A percentile compares a stretch with the other conserved stretches of the same genome.
These are phyloP conservation scores for Lamellibrachia satsuma DNA, from an alignment of 2,888 invertebrate genomes.

Conservation along the genomic window DNA sequence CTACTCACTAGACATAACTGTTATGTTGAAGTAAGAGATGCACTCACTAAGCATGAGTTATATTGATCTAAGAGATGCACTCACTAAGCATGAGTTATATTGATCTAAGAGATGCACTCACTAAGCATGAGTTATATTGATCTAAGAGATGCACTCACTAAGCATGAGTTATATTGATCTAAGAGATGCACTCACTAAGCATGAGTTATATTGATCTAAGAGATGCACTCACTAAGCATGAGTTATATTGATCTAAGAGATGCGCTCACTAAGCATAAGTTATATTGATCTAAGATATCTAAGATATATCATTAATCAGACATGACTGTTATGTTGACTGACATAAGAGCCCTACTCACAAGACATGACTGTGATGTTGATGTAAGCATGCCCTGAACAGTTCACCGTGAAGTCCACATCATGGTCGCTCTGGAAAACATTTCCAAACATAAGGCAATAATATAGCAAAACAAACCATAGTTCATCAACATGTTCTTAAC, in stretches of 20 bases:
- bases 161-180: background rate
- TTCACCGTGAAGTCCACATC: conserved; percentile 64
- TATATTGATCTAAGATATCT: background rate
- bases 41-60: background rate
- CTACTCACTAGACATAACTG: background rate
- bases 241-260: background rate
- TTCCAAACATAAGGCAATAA: no score
- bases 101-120: background rate
- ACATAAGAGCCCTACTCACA: conserved; percentile 48
- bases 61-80: background rate
- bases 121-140: background rate
- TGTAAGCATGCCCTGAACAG: conserved; percentile 56
- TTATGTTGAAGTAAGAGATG: background rate
- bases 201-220: background rate
- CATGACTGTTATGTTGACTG: background rate
- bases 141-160: background rate
- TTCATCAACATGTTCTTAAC: background rate
- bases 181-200: background rate
- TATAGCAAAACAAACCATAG: background rate
- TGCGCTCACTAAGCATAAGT: background rate
- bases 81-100: background rate
- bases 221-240: background rate
- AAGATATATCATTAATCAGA: background rate
- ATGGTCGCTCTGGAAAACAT: conserved; percentile 53
- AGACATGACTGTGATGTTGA: conserved; percentile 59